phyloP scores from a whole-genome alignment of 2,888 invertebrate genomes.

The Meandrusa payeni region DNA sequence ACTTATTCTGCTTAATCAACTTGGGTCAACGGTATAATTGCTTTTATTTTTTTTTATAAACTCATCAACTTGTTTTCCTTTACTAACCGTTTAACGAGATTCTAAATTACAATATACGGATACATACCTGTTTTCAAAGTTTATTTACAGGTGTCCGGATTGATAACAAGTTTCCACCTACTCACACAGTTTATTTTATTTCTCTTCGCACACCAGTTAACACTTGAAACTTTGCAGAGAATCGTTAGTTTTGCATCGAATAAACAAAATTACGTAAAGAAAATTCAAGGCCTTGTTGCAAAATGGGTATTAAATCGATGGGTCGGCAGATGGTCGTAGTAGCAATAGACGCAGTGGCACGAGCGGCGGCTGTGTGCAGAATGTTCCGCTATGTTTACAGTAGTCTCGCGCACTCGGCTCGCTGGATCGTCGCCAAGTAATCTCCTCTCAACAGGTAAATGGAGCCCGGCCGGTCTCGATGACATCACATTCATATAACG shows the following conservation, averaged over 20 bases:
- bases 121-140: neutral
- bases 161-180: no score
- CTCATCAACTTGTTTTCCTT: no score
- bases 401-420: conserved; percentile 39
- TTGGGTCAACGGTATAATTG: no score
- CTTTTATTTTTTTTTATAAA: no score
- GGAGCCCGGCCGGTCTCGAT: conserved; percentile 53
- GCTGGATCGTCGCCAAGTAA: conserved; percentile 65
- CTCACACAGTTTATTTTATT: conserved; percentile 19
- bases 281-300: conserved; percentile 23
- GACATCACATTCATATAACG: conserved; percentile 55
- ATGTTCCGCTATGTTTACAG: conserved; percentile 51
- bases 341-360: conserved; percentile 40
- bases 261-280: conserved; percentile 27
- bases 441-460: conserved; percentile 71
- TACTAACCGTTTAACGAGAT: no score
- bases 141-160: conserved; percentile 3
- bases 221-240: conserved; percentile 28
- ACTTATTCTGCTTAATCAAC: no score
- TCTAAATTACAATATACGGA: no score
- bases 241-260: conserved; percentile 23
- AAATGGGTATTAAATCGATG: conserved; percentile 28
- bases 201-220: neutral
- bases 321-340: conserved; percentile 32
- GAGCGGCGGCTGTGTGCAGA: conserved; percentile 31